A percentile compares a stretch with the other conserved stretches of the same genome.
Evolutionary conservation across 2,888 invertebrate genomes (phyloP).

Genomic region (Pantelozetes paolii): DNA sequence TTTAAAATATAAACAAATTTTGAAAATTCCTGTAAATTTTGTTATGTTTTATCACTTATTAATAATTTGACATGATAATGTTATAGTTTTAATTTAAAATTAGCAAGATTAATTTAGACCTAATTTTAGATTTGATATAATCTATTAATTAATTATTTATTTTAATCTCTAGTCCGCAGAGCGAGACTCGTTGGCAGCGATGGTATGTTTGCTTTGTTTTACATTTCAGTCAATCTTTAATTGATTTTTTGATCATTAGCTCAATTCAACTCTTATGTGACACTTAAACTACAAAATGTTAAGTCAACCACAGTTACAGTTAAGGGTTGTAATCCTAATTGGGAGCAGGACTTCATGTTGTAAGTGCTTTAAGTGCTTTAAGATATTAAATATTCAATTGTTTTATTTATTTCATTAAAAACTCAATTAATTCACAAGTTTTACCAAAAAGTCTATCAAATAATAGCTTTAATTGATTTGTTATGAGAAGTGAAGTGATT

Average conservation of each 20-base stretch:
- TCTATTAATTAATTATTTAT: too few relatives aligned
- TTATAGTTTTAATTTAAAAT: too few relatives aligned
- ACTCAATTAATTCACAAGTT: not conserved
- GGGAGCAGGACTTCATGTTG: conserved; percentile 99
- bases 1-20: too few relatives aligned
- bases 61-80: too few relatives aligned
- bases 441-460: too few relatives aligned
- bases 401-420: too few relatives aligned
- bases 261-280: conserved; percentile 93
- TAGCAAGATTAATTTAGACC: too few relatives aligned
- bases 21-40: too few relatives aligned
- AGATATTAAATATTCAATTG: not conserved
- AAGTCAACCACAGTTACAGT: conserved; percentile 96
- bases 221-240: not conserved
- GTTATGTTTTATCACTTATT: too few relatives aligned
- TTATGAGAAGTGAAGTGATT: too few relatives aligned
- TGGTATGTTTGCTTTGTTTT: conserved; percentile 50
- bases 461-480: too few relatives aligned
- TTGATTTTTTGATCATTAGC: conserved; percentile 57
- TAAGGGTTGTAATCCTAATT: conserved; percentile 90
- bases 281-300: conserved; percentile 93
- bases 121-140: too few relatives aligned
- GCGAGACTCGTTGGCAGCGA: conserved; percentile 53
- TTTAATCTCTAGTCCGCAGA: conserved; percentile 52
- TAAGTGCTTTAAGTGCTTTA: conserved; percentile 59